Base-by-base conservation (phyloP, 2,797 vertebrate species). In the Syncerus caffer region DNA sequence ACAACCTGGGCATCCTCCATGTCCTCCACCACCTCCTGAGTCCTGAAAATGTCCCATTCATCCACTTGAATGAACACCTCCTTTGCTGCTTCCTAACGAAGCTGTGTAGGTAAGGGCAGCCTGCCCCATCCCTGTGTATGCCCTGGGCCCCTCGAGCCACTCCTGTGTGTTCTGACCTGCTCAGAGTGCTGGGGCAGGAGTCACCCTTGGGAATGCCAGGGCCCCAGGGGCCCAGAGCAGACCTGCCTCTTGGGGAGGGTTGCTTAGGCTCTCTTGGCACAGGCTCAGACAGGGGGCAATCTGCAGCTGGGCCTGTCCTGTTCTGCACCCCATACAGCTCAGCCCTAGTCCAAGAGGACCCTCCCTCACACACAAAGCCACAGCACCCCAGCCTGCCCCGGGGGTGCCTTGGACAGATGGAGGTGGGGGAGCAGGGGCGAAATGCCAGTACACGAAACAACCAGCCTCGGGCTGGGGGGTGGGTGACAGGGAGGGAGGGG, bases 101-200 rank as follows among this genome's bases (percentile, higher is more conserved):
- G 58, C 50, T 7, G 2, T 0, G 3, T 4, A 11, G 23, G 16
- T 15, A 42, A 38, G 62, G 29, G 53, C 74, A 50, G 47, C 58
- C 57, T 3, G 2, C 38, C 8, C 2, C 3, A 0, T 11, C 16
- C 58, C 53, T 7, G 25, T 1, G 7, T 4, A 34, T 27, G 21
- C n/a, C 57, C 62, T 1, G n/a, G 14, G 85, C 89, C 82, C 13
- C 27, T 6, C 1, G 12, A 78, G 58, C 13, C 19, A 7, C 79
- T 25, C 50, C 76, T 50, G 64, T 2, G 23, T 1, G 2, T 60
- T 51, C 55, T 67, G 23, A 34, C 53, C 58, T 80, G n/a, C 55
- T 12, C 78, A n/a, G 83, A 21, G 34, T 27, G 50, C 17, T 11
- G 45, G 3, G 29, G 42, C 13, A 13, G 19, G 45, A 34, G 34